Base-by-base conservation (phyloP, 2,888 invertebrate genomes). In the Cerceris rybyensis region DNA sequence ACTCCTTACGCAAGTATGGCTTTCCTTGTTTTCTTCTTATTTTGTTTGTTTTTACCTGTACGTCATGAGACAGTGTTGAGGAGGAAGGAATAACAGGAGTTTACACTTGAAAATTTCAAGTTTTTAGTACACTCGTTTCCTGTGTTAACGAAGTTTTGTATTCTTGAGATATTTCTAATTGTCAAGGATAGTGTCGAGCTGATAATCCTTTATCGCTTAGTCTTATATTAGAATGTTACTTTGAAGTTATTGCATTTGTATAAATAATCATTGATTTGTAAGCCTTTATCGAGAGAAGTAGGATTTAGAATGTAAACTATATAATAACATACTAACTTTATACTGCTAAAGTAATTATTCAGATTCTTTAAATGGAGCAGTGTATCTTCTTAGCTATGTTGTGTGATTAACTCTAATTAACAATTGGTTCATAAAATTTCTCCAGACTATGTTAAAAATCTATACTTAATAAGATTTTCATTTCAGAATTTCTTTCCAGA, bases 1-100 rank as follows among this genome's bases (percentile, higher is more conserved):
- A 59, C 68, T 70, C 63, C 61, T 76, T 76, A 78, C 55, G 70
- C 75, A 82, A 73, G 61, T 81, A 72, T 73, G 28, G 17, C 55
- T 17, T 17, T 55, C 17, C 28, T 28, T 55, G 7, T 17, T 55
- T 17, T 55, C 17, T 17, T 17, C 17, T 17, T 17, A 55, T 17
- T 17, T 17, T 55, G 55, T 9, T 55, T 7, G 17, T 17, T 50
- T 50, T 11, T 50, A 50, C n/a, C 50, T 13, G 9, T 50, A n/a
- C 1, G 50, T 11, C n/a, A 13, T n/a, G 13, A n/a, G n/a, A 9
- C 50, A 11, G 28, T 28, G 4, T 28, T 28, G 28, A 28, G 28
- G 28, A 28, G 28, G 28, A 28, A 28, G 4, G 28, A 28, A 28
- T 28, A 28, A 28, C 28, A 28, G 28, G 28, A 28, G 2, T 28